Evolutionary conservation across 2,797 vertebrate genomes (phyloP), one percentile per base, ranked within the genome.

Genomic region (Cynodonichthys magdalenae): DNA sequence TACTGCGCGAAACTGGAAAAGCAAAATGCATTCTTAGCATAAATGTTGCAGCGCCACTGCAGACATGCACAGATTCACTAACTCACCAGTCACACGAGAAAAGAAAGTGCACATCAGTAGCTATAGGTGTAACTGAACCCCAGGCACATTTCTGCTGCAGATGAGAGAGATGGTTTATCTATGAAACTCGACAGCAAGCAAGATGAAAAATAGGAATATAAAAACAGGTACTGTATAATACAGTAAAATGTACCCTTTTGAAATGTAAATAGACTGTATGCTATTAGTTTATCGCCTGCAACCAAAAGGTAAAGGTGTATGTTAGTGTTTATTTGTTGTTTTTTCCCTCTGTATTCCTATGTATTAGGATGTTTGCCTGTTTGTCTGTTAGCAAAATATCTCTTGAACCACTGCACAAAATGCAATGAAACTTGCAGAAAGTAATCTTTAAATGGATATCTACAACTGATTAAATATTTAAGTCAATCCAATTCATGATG

Each of bases 61-160:
- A 68, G 57, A 51, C 44, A 42, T 45, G 49, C 48, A 51, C 20
- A 42, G 17, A 55, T 20, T 64, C 47, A 46, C n/a, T 10, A 34
- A 61, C 48, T 6, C 27, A 4, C 24, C 31, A n/a, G 18, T 8
- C 59, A 59, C 63, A 66, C 27, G 56, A 61, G 17, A 51, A 69
- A 51, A 62, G 50, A 69, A 84, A 81, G 70, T 65, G 59, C 72
- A 53, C 8, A 50, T 84, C 74, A 81, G 81, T 70, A 82, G 24
- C 61, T 57, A 3, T 36, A 34, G 31, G 57, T 63, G 63, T 65
- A 65, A 80, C 17, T 69, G 69, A 76, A 57, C 73, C 75, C 65
- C 59, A 44, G 36, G n/a, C 51, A 55, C 60, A 42, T 68, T 15
- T 54, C 52, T 66, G 36, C 58, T 66, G 64, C 66, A 71, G 47